phyloP scores from a whole-genome alignment of 2,888 invertebrate genomes.

The Phalera bucephala region DNA sequence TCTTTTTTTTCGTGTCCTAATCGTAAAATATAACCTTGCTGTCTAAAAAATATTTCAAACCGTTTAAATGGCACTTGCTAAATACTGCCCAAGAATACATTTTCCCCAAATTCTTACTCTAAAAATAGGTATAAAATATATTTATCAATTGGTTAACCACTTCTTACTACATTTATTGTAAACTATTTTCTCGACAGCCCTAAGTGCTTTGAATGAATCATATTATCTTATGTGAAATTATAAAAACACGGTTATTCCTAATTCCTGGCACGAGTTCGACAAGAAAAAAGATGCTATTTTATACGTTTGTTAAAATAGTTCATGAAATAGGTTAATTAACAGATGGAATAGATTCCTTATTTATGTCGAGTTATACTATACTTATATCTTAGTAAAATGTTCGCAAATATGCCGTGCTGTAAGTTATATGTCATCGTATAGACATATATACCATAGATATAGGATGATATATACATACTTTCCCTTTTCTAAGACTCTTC shows the following conservation, averaged over 20 bases:
- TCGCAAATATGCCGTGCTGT: too few species aligned
- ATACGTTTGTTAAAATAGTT: neutral
- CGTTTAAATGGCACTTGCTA: neutral
- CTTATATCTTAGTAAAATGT: too few species aligned
- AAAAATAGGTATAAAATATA: neutral
- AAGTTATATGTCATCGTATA: too few species aligned
- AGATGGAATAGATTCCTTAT: too few species aligned
- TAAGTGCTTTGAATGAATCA: neutral
- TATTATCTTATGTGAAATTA: neutral
- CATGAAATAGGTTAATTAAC: slow-evolving; percentile 1
- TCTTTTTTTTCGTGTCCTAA: too few species aligned
- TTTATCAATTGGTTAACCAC: neutral
- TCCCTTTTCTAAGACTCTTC: too few species aligned
- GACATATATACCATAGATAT: too few species aligned
- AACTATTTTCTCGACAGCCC: neutral
- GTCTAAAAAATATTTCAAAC: neutral
- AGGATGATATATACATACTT: too few species aligned
- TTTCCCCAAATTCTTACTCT: neutral
- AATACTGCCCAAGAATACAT: neutral
- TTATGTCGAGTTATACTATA: too few species aligned
- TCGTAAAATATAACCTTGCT: neutral
- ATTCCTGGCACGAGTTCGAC: neutral
- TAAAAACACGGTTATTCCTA: neutral
- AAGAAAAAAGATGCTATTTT: neutral
- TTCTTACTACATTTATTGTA: neutral